Evolutionary conservation across 2,888 invertebrate genomes (phyloP), one percentile per base, ranked within the genome.

Genomic region (Cataglyphis albicans): DNA sequence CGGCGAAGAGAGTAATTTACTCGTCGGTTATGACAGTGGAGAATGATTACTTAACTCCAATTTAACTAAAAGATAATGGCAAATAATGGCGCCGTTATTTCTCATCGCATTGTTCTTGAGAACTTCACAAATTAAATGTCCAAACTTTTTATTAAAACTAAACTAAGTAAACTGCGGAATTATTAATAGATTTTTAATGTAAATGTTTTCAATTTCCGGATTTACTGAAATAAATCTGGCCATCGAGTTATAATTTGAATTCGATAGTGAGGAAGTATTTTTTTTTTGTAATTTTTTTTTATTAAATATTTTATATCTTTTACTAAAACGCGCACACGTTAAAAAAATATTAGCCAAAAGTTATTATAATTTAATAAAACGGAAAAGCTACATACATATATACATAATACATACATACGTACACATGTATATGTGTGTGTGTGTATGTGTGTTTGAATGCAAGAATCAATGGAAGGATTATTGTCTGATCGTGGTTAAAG

Each of bases 1-100:
- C 72, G 59, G 41, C 59, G 35, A 44, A n/a, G 18, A n/a, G 35
- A 15, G n/a, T 80, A 80, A 80, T 80, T 80, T 72, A 72, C 73
- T 72, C 70, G 29, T 68, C 32, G 59, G 35, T 72, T 59, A 68
- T n/a, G 72, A 21, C 70, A 18, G 57, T 32, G 38, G 18, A 21
- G 68, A 21, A 12, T 48, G 44, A 80, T 80, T 72, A 59, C 72
- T 32, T 78, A 57, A 52, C 35, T 41, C 15, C 44, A 44, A 52
- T 12, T 35, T 35, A 55, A 55, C 72, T 44, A 72, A 80, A 44
- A 6, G 35, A 18, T 25, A 72, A 59, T 59, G 25, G 18, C 21
- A 44, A 44, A 59, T 44, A 44, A 44, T 35, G 65, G 38, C 57
- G 35, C 35, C 21, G 59, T 59, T 72, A 80, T 72, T 80, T 75